phyloP scores from a whole-genome alignment of 1,140 invertebrate species.

The Schlechtendalia chinensis region DNA sequence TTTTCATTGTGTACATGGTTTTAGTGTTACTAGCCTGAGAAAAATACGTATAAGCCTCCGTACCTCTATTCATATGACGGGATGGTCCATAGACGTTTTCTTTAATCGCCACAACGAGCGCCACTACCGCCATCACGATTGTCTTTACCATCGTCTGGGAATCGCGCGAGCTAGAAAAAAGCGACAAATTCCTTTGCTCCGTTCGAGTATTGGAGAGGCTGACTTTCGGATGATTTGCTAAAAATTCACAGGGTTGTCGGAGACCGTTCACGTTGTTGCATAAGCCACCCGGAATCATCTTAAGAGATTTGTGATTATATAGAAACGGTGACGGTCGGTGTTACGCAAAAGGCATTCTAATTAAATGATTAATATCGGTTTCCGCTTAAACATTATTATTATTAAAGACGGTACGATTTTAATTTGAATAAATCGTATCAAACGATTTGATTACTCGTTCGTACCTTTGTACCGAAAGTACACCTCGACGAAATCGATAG shows the following conservation, averaged over 20 bases:
- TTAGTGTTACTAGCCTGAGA: too few relatives aligned
- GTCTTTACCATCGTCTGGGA: too few relatives aligned
- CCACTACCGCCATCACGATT: not conserved
- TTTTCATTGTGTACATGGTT: too few relatives aligned
- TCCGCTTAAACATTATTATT: not conserved
- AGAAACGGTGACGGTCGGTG: too few relatives aligned
- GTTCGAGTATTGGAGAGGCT: not conserved
- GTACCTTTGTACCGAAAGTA: too few relatives aligned
- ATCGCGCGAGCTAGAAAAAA: too few relatives aligned
- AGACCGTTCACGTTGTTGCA: not conserved
- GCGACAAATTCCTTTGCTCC: not conserved
- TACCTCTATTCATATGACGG: too few relatives aligned
- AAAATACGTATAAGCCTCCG: too few relatives aligned
- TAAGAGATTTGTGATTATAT: not conserved
- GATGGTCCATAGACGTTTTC: not conserved
- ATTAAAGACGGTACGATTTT: not conserved
- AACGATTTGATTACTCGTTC: not conserved
- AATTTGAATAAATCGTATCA: not conserved
- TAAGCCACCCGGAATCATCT: slow-evolving; percentile 9
- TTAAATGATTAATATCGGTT: not conserved
- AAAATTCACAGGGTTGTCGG: not conserved
- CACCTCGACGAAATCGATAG: too few relatives aligned
- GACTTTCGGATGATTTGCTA: not conserved
- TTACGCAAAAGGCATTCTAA: not conserved
- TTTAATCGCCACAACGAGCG: not conserved